Percentiles rank a stretch among this genome's conserved stretches.
phyloP scores from a whole-genome alignment of 1,140 invertebrate species.

The Bombus pascuorum region DNA sequence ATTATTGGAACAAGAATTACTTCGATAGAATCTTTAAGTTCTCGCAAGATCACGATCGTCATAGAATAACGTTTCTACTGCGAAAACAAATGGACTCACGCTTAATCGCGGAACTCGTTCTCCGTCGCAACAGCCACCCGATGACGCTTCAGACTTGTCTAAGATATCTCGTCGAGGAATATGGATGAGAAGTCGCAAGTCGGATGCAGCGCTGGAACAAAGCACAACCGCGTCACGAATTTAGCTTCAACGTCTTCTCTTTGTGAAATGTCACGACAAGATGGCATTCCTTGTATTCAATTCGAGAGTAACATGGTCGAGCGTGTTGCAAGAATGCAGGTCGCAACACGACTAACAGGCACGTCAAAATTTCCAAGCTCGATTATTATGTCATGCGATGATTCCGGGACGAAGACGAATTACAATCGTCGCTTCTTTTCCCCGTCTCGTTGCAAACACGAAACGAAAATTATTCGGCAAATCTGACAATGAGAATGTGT shows the following conservation, averaged over 20 bases:
- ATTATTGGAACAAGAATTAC: not conserved
- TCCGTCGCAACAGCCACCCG: not conserved
- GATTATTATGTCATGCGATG: too few relatives aligned
- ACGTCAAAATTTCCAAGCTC: not conserved
- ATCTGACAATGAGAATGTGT: too few relatives aligned
- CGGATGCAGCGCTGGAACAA: constrained; percentile 16
- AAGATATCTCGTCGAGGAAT: not conserved
- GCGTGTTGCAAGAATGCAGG: not conserved
- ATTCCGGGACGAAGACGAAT: too few relatives aligned
- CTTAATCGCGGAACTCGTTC: not conserved
- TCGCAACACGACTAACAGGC: not conserved
- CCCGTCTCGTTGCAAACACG: too few relatives aligned
- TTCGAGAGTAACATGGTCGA: not conserved
- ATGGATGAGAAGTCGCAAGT: constrained; percentile 14
- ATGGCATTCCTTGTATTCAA: not conserved
- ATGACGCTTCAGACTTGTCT: not conserved
- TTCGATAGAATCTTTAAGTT: not conserved
- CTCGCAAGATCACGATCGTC: not conserved
- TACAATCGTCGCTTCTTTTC: too few relatives aligned
- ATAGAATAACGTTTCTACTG: not conserved
- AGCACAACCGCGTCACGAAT: constrained; percentile 6
- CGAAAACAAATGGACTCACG: constrained; percentile 9
- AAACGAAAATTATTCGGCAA: too few relatives aligned
- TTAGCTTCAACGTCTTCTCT: not conserved
- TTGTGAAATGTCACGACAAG: not conserved